Conservation (phyloP, 2,888 invertebrate genomes). For the Myathropa florea region DNA sequence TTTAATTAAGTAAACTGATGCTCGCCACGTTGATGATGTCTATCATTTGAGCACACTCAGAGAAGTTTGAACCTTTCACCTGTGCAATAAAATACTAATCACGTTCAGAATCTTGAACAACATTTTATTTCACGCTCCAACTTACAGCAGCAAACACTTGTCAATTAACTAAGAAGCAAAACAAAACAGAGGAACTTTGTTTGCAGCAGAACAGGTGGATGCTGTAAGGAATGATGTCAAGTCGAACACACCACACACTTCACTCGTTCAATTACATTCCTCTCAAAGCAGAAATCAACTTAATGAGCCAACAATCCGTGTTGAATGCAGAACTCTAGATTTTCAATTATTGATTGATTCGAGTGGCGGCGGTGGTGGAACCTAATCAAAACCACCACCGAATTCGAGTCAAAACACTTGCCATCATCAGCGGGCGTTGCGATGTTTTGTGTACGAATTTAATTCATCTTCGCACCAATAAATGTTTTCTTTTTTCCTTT, state of each 20-base stretch:
- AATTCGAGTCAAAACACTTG: constrained; percentile 7
- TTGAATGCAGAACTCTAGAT: constrained; percentile 7
- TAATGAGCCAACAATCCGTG: not conserved
- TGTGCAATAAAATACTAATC: not conserved
- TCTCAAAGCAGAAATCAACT: not conserved
- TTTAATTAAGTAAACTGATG: not conserved
- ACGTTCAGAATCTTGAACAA: not conserved
- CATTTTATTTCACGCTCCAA: not conserved
- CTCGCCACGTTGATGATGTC: not conserved
- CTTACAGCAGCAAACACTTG: not conserved
- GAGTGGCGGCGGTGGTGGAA: constrained; percentile 2
- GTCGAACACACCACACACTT: not conserved
- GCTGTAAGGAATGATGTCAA: constrained; percentile 25
- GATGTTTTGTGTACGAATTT: constrained; percentile 13
- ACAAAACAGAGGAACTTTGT: not conserved
- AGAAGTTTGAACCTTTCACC: not conserved
- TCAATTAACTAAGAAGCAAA: not conserved
- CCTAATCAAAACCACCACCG: constrained; percentile 18
- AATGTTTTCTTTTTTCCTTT: not conserved
- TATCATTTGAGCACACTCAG: too few species aligned
- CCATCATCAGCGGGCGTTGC: not conserved
- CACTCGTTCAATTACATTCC: not conserved
- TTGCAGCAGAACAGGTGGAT: constrained; percentile 31
- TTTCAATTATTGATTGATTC: constrained; percentile 33
- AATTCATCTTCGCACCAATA: constrained; percentile 27